Percentiles rank a stretch among this genome's conserved stretches.
phyloP scores from a whole-genome alignment of 30 jellyfish, hydroid and myxozoan genomes.

The Euphysa ruthae region DNA sequence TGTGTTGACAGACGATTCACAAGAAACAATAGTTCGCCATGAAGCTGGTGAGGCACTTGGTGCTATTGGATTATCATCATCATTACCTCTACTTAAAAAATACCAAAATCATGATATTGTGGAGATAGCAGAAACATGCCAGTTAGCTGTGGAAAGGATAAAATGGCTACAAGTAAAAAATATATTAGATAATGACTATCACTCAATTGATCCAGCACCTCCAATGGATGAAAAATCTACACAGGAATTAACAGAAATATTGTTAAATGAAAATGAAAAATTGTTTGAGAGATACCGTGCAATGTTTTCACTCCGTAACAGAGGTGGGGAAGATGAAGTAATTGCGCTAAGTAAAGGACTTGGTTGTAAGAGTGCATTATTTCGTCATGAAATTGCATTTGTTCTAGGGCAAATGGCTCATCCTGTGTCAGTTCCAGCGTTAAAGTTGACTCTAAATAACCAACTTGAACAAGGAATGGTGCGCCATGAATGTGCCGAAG shows the following conservation, averaged over 20 bases:
- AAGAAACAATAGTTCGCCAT: conserved; percentile 90
- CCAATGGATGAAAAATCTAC: conserved; percentile 36
- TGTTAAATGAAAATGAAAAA: conserved; percentile 52
- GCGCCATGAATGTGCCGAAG: conserved; percentile 99
- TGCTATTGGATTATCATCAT: conserved; percentile 67
- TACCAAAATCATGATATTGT: conserved; percentile 36
- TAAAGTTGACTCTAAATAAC: conserved; percentile 30
- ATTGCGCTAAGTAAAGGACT: conserved; percentile 72
- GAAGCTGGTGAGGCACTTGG: conserved; percentile 99
- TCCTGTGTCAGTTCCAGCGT: conserved; percentile 51
- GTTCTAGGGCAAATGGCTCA: conserved; percentile 96
- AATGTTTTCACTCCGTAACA: conserved; percentile 79
- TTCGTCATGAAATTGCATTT: conserved; percentile 90
- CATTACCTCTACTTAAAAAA: conserved; percentile 27
- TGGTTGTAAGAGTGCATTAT: conserved; percentile 71
- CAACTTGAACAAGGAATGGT: conserved; percentile 80
- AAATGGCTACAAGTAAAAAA: conserved; percentile 42
- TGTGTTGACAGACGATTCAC: conserved; percentile 50
- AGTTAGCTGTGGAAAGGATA: conserved; percentile 64
- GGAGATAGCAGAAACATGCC: conserved; percentile 99
- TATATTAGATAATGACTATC: conserved; percentile 1
- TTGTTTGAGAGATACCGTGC: conserved; percentile 91
- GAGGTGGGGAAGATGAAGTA: conserved; percentile 45
- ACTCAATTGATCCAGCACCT: conserved; percentile 97
- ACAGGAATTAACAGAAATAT: conserved; percentile 20